Base-by-base conservation (phyloP, 2,888 invertebrate species). In the Tipula vernalis region DNA sequence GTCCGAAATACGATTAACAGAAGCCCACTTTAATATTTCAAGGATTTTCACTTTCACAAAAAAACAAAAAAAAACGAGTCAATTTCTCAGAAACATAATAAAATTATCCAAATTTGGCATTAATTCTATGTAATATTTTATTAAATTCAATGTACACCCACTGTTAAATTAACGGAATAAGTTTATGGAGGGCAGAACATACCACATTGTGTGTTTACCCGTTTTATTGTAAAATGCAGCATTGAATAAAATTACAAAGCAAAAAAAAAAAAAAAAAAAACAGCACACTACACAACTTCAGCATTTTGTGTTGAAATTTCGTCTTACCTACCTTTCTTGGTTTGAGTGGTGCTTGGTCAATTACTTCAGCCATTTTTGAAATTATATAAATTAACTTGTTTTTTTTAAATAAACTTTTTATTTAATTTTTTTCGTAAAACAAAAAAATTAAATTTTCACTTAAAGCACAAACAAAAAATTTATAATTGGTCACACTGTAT, bases 281-380 rank as follows among this genome's bases (percentile, higher is more conserved):
- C 15, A 71, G 28, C 71, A 71, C 71, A 71, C 71, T 28, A 51
- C 51, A 51, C 71, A 71, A 57, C 51, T 57, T 10, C 15, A 15
- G 5, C 3, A 28, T 3, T 10, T 71, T 51, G n/a, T 51, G 51
- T 51, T 51, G 51, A 5, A 71, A 10, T 71, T 71, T 71, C 71
- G 28, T 12, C 28, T 71, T 71, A 84, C 84, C 13, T 84, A 84
- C 84, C 84, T 84, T 84, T 84, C 41, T 84, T 84, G 84, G 84
- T 84, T 84, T 84, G 39, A 84, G 36, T 84, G 84, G 41, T 84
- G 36, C 84, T 84, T 41, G 39, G n/a, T 84, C 84, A 36, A 84
- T 84, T 84, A 84, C 84, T 84, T 84, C 84, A 84, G 84, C 84
- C 84, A 84, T 84, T 84, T 57, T 71, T 28, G 28, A 28, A 39